These are phyloP conservation scores for Drosophila sturtevanti DNA, from an alignment of 1,140 invertebrate genomes.

Conservation along the genomic window DNA sequence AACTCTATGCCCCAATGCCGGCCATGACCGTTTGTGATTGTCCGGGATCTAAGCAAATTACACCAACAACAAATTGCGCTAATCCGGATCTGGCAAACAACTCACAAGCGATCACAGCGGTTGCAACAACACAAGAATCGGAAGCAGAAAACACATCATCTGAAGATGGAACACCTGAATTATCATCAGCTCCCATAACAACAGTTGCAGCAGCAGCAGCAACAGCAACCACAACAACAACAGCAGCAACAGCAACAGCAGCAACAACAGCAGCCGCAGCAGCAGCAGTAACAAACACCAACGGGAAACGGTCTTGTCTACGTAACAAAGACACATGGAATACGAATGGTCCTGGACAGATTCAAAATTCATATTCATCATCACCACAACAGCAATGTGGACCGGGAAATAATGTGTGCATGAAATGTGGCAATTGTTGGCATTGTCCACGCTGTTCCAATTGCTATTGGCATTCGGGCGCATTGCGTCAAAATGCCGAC, in stretches of 20 bases:
- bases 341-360: neutral
- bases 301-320: slow-evolving; percentile 22
- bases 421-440: slow-evolving; percentile 43
- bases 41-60: neutral
- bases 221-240: neutral
- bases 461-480: slow-evolving; percentile 46
- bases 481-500: slow-evolving; percentile 1
- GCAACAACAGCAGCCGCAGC: slow-evolving; percentile 5
- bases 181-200: too few species aligned
- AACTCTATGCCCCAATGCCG: slow-evolving; percentile 32
- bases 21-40: neutral
- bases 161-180: too few species aligned
- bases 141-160: too few species aligned
- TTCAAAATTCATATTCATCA: slow-evolving; percentile 8
- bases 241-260: neutral
- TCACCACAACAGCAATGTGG: slow-evolving; percentile 9
- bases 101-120: too few species aligned
- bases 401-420: slow-evolving; percentile 36
- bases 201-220: too few species aligned
- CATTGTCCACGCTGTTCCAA: slow-evolving; percentile 49
- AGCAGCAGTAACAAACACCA: neutral
- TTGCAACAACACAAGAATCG: too few species aligned
- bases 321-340: slow-evolving; percentile 29
- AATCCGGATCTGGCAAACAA: neutral
- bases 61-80: too few species aligned